These are phyloP conservation scores for Tokudaia tokunoshimensis DNA, from an alignment of 2,797 vertebrate genomes.

Conservation along the genomic window DNA sequence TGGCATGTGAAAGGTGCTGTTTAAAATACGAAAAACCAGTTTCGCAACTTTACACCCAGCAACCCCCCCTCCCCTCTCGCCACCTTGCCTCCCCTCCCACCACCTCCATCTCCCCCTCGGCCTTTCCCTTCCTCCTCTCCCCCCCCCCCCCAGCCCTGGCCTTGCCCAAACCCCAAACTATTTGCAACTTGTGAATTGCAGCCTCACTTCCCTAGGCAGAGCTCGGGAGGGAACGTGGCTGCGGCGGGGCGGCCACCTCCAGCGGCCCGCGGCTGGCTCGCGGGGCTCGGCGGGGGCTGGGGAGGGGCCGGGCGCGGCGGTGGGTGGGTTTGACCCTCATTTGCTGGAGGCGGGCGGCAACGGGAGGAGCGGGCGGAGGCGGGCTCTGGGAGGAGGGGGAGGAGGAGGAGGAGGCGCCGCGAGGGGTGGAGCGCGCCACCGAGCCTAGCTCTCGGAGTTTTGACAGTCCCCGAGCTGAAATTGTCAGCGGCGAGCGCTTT, in stretches of 20 bases:
- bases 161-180: conserved; percentile 79
- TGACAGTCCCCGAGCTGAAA: conserved; percentile 82
- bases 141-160: conserved; percentile 57
- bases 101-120: conserved; percentile 57
- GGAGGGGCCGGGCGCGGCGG: conserved; percentile 80
- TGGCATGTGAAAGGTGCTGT: conserved; percentile 84
- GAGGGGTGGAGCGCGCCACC: conserved; percentile 80
- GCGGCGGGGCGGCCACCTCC: conserved; percentile 36
- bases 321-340: conserved; percentile 84
- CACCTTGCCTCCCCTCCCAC: conserved; percentile 72
- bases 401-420: conserved; percentile 74
- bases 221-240: conserved; percentile 71
- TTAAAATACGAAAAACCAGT: conserved; percentile 88
- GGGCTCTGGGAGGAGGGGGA: conserved; percentile 73
- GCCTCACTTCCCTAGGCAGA: conserved; percentile 78
- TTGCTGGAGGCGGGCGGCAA: conserved; percentile 78
- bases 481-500: conserved; percentile 81
- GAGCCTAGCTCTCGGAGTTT: conserved; percentile 78
- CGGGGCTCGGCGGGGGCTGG: conserved; percentile 60
- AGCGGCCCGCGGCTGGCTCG: neutral
- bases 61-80: neutral
- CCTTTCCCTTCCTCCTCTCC: neutral
- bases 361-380: conserved; percentile 73
- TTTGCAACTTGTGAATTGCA: conserved; percentile 84
- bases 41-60: conserved; percentile 86